Evolutionary conservation across 2,888 invertebrate species (phyloP).

Genomic region (Apamea anceps): DNA sequence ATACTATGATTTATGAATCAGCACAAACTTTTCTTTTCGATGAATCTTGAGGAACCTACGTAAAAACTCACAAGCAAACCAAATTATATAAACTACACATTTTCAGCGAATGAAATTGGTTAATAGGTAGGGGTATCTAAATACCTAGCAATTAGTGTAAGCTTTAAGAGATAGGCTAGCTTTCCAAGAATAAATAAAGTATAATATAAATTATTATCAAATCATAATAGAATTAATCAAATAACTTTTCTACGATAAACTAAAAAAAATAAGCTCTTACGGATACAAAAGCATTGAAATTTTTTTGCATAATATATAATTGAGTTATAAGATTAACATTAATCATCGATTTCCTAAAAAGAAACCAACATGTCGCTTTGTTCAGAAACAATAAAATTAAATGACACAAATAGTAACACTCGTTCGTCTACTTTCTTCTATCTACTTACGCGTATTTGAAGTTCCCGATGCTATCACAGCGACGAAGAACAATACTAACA

Average conservation of each 20-base stretch:
- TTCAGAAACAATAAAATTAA: conserved; percentile 62
- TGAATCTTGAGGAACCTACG: not conserved
- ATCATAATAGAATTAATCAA: not conserved
- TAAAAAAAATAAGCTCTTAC: not conserved
- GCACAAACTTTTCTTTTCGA: not conserved
- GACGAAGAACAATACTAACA: conserved; percentile 79
- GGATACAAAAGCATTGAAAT: not conserved
- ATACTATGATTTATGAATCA: no score
- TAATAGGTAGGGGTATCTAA: no score
- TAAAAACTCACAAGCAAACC: no score
- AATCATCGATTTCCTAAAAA: not conserved
- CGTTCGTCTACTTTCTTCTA: conserved; percentile 83
- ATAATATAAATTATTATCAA: not conserved
- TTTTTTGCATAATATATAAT: not conserved
- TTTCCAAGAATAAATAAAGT: not conserved
- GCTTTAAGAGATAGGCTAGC: no score
- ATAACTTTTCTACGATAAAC: not conserved
- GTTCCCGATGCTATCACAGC: conserved; percentile 79
- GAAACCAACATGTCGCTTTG: conserved; percentile 14
- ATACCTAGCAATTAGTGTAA: no score
- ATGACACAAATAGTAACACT: conserved; percentile 74
- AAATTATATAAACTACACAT: no score
- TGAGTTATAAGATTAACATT: not conserved
- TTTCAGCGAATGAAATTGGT: no score
- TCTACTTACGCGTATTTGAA: conserved; percentile 85